A percentile compares a stretch with the other conserved stretches of the same genome.
phyloP scores from a whole-genome alignment of 1,140 invertebrate genomes.

The Caenorhabditis latens region DNA sequence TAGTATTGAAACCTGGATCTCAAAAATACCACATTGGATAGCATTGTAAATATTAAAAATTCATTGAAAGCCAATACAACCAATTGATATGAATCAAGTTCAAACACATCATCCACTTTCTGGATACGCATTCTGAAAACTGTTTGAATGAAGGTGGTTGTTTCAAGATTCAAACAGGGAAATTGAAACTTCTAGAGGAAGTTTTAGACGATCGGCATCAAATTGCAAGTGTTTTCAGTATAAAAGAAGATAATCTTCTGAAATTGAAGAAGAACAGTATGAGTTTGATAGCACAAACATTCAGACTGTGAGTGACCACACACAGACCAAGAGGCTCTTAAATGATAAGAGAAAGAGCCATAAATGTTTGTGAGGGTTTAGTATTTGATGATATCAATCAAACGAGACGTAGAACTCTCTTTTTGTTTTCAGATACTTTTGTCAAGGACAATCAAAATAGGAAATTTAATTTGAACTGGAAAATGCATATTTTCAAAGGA shows the following conservation, averaged over 20 bases:
- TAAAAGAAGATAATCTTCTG: neutral
- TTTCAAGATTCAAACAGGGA: too few relatives aligned
- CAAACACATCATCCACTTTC: slow-evolving; percentile 61
- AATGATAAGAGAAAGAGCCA: slow-evolving; percentile 13
- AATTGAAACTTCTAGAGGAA: too few relatives aligned
- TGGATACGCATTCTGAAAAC: slow-evolving; percentile 29
- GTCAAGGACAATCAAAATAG: too few relatives aligned
- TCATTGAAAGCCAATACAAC: slow-evolving; percentile 60
- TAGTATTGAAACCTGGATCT: neutral
- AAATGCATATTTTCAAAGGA: too few relatives aligned
- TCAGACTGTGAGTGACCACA: slow-evolving; percentile 3
- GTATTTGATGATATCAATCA: neutral
- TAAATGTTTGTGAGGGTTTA: slow-evolving; percentile 19
- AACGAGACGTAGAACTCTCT: neutral
- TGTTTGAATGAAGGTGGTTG: neutral
- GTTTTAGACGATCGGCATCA: too few relatives aligned
- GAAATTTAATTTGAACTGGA: too few relatives aligned
- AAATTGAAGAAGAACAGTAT: neutral
- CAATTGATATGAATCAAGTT: slow-evolving; percentile 55
- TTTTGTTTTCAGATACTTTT: neutral
- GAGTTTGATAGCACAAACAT: neutral
- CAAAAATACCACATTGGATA: slow-evolving; percentile 50
- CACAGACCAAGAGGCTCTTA: neutral
- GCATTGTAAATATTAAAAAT: slow-evolving; percentile 59
- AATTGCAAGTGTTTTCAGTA: too few relatives aligned